Percentiles rank a stretch among this genome's conserved stretches.
Conservation (phyloP, 2,888 invertebrate genomes). For the Drosophila falleni region DNA sequence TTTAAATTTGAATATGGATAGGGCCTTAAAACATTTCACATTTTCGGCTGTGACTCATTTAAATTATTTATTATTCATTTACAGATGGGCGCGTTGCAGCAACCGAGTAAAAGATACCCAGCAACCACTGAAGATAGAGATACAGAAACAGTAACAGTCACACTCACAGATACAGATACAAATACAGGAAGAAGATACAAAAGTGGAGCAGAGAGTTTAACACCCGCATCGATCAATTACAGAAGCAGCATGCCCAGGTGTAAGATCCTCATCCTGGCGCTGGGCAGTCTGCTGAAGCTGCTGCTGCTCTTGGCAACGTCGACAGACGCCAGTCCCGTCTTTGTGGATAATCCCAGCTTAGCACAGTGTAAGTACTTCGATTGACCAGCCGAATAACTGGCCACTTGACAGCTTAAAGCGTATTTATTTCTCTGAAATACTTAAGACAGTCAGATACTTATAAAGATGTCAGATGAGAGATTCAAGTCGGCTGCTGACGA, state of each 20-base stretch:
- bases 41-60: constrained; percentile 63
- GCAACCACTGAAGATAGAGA: constrained; percentile 14
- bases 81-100: constrained; percentile 79
- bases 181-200: constrained; percentile 15
- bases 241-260: constrained; percentile 32
- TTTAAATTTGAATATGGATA: constrained; percentile 61
- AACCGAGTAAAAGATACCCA: constrained; percentile 39
- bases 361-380: constrained; percentile 84
- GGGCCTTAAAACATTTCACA: constrained; percentile 68
- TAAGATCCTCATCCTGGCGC: constrained; percentile 56
- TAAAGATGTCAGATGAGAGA: constrained; percentile 43
- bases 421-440: constrained; percentile 1
- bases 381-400: constrained; percentile 21
- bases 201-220: constrained; percentile 46
- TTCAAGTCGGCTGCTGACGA: constrained; percentile 16
- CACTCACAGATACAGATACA: constrained; percentile 22
- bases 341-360: constrained; percentile 86
- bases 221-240: constrained; percentile 28
- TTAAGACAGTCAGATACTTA: constrained; percentile 21
- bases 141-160: constrained; percentile 8
- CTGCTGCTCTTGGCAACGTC: constrained; percentile 31
- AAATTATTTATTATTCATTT: constrained; percentile 52
- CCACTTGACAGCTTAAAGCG: constrained; percentile 48
- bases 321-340: constrained; percentile 82
- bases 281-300: constrained; percentile 61